Base-by-base conservation (phyloP, 2,888 invertebrate genomes). In the Caenorhabditis zanzibari region DNA sequence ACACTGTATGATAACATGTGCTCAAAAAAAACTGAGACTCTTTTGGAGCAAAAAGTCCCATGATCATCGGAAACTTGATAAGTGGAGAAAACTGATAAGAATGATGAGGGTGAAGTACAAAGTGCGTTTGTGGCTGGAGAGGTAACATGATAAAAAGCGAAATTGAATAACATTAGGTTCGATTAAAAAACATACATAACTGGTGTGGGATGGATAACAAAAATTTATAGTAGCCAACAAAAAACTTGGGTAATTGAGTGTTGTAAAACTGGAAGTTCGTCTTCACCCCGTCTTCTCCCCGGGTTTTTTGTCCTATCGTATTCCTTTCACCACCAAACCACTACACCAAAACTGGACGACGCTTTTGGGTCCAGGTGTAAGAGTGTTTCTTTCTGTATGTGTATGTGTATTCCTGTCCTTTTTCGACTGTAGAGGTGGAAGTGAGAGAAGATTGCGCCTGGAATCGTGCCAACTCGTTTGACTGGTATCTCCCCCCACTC, bases 381-480 rank as follows among this genome's bases (percentile, higher is more conserved):
- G 49, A 56, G 63, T 61, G 44, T 64, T 26, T 56, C 66, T 58
- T 41, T 75, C n/a, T 54, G 24, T 63, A 63, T 44, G 35, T 68
- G 38, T 61, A 35, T 68, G 54, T 66, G 49, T 58, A 81, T 81
- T 81, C 80, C 80, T 81, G 80, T 81, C 80, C 73, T 73, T 80
- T 77, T 52, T 49, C n/a, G 75, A 56, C 58, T n/a, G n/a, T 66
- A 41, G 64, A 64, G 64, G 41, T 38, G 69, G 69, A 71, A 56
- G 61, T 52, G 68, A 38, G 32, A 79, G 71, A 71, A 79, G 71
- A 80, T 72, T 77, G 69, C 77, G 77, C 77, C 79, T 81, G 80
- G 80, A 81, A 81, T 81, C 80, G 80, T 81, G 80, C 80, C 80
- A 81, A 81, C 81, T 81, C 81, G 81, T 81, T 81, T 81, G 81